Evolutionary conservation across 2,113 vertebrate species (phyloP), one percentile per base, ranked within the genome.

Genomic region (Odocoileus hemionus): DNA sequence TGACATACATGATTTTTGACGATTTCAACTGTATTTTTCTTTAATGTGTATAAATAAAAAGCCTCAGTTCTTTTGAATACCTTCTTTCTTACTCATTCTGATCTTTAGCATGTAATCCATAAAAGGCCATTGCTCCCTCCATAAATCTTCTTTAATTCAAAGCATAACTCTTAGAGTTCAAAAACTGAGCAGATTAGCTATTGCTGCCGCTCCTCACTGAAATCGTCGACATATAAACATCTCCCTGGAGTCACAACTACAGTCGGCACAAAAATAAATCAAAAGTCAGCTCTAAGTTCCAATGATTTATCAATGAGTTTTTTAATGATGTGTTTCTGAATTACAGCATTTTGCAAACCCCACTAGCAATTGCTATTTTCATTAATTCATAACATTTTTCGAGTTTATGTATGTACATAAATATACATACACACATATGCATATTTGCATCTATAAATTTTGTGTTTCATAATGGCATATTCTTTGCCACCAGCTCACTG

Each of bases 81-180:
- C 82, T 98, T 95, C 93, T 97, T 96, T 97, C 95, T 98, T 94
- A 97, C 95, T 96, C 58, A 80, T 97, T 98, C 97, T 96, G 64
- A 85, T 96, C 84, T 89, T 55, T 84, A 92, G 64, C 78, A 25
- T 95, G 95, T 58, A 89, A 94, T 98, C 96, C 87, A 30, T 60
- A 89, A 98, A 98, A 96, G 82, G 28, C 93, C 67, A 92, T 57
- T 87, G 85, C 70, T 89, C 94, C 94, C 82, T 95, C 50, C 96
- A 67, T 98, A 98, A 98, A 94, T 97, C 95, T 96, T 97, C 91
- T 90, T 88, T 95, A 97, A 97, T 84, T 97, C 89, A 97, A 98
- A 98, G 89, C 70, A 96, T 93, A 97, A 89, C 83, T 98, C 94
- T 15, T 26, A 2, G 78, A 93, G 74, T 93, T 98, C 74, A 96